Conservation (phyloP, 2,888 invertebrate species). For the Mayetiola destructor region DNA sequence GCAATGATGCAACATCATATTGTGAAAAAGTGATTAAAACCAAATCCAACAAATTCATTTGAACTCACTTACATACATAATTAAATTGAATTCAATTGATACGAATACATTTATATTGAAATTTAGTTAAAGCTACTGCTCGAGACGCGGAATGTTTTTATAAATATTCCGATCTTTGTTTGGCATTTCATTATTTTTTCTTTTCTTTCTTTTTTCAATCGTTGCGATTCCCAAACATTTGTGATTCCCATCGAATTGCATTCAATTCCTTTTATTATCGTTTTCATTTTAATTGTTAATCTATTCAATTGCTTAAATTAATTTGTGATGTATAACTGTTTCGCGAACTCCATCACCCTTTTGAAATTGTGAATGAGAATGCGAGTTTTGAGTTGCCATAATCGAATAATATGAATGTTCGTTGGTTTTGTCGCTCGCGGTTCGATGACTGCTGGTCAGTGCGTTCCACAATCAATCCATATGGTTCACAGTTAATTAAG, state of each 20-base stretch:
- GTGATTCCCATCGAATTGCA: too few species aligned
- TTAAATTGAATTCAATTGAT: conserved; percentile 12
- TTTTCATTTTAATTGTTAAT: conserved; percentile 9
- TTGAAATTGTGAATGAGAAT: neutral
- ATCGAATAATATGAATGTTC: neutral
- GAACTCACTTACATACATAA: conserved; percentile 7
- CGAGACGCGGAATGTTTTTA: too few species aligned
- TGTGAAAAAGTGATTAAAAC: neutral
- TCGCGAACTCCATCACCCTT: neutral
- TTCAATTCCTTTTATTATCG: too few species aligned
- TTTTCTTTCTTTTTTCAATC: neutral
- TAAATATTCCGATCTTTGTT: too few species aligned
- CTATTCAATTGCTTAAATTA: conserved; percentile 1
- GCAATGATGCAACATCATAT: neutral
- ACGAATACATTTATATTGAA: conserved; percentile 11
- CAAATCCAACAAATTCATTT: neutral
- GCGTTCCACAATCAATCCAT: neutral
- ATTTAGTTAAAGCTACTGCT: too few species aligned
- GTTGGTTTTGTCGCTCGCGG: neutral
- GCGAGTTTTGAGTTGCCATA: neutral
- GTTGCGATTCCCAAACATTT: neutral
- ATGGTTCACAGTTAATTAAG: neutral
- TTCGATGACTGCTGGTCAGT: neutral
- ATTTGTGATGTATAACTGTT: neutral
- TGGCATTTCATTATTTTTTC: neutral